Evolutionary conservation across 2,113 vertebrate species (phyloP), one percentile per base, ranked within the genome.

Genomic region (Cephalopholis sonnerati): DNA sequence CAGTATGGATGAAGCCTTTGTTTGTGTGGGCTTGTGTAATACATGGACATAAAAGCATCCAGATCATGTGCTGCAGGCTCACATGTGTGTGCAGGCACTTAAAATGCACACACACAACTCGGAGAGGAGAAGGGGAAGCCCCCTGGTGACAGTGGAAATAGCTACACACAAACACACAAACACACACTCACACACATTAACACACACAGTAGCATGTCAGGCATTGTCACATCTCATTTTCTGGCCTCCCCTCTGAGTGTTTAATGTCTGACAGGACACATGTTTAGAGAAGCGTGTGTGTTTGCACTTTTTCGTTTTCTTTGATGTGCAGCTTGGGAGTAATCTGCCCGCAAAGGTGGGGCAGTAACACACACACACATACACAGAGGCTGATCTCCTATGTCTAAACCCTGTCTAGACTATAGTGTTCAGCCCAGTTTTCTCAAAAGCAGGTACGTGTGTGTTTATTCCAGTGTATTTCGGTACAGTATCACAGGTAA

Each of bases 241-340:
- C 72, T 65, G 48, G 48, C 74, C 74, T 69, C 77, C 83, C 83
- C 51, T 48, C 75, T 25, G 51, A 29, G 83, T 27, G 51, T 92
- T 88, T 90, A 61, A 83, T 81, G 66, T 80, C 71, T 54, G 41
- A 79, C 75, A 85, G 76, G 86, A 80, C 83, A 70, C 71, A 20
- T 70, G 63, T 75, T 80, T 67, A 77, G 53, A 68, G 66, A 82
- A 77, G 69, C 2, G 2, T 24, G 69, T 67, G 54, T 74, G 79
- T 79, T 82, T 84, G 91, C 81, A 81, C 48, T 81, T 82, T 83
- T 86, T 78, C 4, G 1, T 24, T 74, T 79, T 75, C 88, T 92
- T 92, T 91, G 88, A 93, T 85, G 85, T 86, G 63, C 64, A 65
- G 81, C 68, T 83, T 64, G 70, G 50, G 61, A 80, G 50, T 83